These are phyloP conservation scores for Drosophila pseudoobscura DNA, from an alignment of 1,140 invertebrate species.

Conservation along the genomic window DNA sequence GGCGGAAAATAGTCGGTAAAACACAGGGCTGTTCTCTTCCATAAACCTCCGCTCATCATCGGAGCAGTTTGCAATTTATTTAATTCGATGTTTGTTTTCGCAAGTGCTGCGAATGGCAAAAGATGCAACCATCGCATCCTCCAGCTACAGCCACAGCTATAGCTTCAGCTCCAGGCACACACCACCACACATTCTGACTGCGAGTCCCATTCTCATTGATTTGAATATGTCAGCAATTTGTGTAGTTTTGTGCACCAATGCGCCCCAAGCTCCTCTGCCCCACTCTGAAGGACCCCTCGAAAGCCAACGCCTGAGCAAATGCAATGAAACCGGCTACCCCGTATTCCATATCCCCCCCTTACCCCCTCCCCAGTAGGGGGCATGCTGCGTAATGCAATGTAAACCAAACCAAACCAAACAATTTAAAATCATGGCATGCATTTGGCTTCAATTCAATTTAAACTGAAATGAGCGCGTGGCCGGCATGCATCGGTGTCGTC, in stretches of 20 bases:
- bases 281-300: conserved; percentile 8
- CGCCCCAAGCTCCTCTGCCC: conserved; percentile 19
- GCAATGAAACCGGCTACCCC: not conserved
- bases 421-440: conserved; percentile 81
- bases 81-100: conserved; percentile 71
- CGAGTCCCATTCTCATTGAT: conserved; percentile 64
- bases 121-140: conserved; percentile 33
- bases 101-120: conserved; percentile 48
- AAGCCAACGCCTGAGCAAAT: not conserved
- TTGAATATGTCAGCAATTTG: conserved; percentile 81
- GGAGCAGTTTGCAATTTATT: conserved; percentile 61
- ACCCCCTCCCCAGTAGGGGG: not conserved
- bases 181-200: conserved; percentile 32
- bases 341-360: too few relatives aligned
- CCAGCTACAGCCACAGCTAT: conserved; percentile 2
- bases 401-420: conserved; percentile 76
- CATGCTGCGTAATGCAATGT: conserved; percentile 72
- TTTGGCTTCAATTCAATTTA: conserved; percentile 81
- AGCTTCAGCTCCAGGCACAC: not conserved
- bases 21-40: not conserved
- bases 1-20: conserved; percentile 2
- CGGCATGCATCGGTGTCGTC: conserved; percentile 34
- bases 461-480: conserved; percentile 71
- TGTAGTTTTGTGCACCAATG: conserved; percentile 78
- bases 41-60: conserved; percentile 17